Evolutionary conservation across 2,888 invertebrate species (phyloP).

Genomic region (Eupeodes latifasciatus): DNA sequence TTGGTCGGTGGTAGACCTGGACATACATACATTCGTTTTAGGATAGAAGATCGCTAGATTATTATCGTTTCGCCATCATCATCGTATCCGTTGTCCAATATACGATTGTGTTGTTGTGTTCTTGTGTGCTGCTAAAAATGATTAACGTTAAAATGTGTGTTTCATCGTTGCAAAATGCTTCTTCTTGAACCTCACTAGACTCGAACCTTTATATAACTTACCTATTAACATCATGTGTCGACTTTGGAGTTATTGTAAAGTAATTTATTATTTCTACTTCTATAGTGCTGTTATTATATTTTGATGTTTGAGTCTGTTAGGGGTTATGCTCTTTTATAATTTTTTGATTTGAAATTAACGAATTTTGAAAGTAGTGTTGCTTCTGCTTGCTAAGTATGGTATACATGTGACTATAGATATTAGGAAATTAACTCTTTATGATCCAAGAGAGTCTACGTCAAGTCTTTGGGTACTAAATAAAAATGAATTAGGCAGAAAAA

Average conservation of each 20-base stretch:
- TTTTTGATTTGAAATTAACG: conserved; percentile 52
- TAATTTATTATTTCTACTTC: conserved; percentile 70
- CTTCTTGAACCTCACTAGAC: conserved; percentile 18
- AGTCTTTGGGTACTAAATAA: no score
- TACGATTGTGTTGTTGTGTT: conserved; percentile 61
- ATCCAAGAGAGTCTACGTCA: no score
- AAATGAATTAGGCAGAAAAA: no score
- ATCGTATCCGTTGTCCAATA: conserved; percentile 72
- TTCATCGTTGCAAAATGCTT: conserved; percentile 35
- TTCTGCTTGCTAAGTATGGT: no score
- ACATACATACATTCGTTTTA: conserved; percentile 47
- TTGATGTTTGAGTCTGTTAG: conserved; percentile 36
- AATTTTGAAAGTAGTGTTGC: no score
- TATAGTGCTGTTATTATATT: conserved; percentile 45
- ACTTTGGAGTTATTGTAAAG: conserved; percentile 76
- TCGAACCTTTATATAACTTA: not conserved
- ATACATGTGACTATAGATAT: no score
- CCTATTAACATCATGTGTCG: conserved; percentile 48
- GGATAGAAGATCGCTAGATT: conserved; percentile 74
- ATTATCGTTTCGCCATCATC: conserved; percentile 69
- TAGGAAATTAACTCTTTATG: no score
- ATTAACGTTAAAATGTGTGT: conserved; percentile 72
- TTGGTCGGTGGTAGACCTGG: conserved; percentile 9
- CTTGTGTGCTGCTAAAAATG: conserved; percentile 70
- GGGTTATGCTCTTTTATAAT: conserved; percentile 56